These are phyloP conservation scores for Diorhabda elongata DNA, from an alignment of 1,140 invertebrate species.

Conservation along the genomic window DNA sequence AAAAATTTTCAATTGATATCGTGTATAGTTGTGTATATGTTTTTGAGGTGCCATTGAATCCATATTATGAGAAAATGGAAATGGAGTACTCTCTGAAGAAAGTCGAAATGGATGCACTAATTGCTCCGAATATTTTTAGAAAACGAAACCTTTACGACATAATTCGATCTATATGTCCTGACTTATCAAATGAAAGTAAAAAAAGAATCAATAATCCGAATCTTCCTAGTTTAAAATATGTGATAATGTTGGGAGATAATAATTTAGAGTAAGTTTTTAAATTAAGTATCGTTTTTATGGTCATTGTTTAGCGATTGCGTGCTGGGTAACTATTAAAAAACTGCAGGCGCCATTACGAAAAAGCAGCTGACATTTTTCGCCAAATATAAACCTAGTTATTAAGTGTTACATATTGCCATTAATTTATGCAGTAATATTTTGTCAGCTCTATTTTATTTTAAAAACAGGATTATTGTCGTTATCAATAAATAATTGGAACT, in stretches of 20 bases:
- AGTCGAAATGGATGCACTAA: constrained; percentile 67
- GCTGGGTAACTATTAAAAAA: too few relatives aligned
- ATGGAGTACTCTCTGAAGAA: constrained; percentile 77
- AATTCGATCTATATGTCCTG: constrained; percentile 53
- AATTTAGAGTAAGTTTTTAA: constrained; percentile 28
- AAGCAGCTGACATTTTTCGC: too few relatives aligned
- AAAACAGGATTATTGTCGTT: too few relatives aligned
- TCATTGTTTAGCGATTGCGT: too few relatives aligned
- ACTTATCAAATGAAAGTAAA: constrained; percentile 46
- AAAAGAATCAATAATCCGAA: constrained; percentile 44
- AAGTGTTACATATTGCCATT: too few relatives aligned
- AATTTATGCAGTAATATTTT: too few relatives aligned
- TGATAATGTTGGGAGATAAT: constrained; percentile 34
- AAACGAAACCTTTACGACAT: constrained; percentile 70
- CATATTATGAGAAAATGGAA: constrained; percentile 72
- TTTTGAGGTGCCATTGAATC: constrained; percentile 75
- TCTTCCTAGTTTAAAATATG: constrained; percentile 33
- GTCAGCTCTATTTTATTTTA: too few relatives aligned
- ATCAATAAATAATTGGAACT: too few relatives aligned
- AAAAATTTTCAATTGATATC: too few relatives aligned
- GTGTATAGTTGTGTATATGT: too few relatives aligned
- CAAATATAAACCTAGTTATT: too few relatives aligned
- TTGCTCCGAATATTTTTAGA: constrained; percentile 64
- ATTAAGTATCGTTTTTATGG: not conserved
- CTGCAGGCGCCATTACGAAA: too few relatives aligned